These are phyloP conservation scores for Aplysina aerophoba DNA, from an alignment of 37 sponge, comb jelly and placozoan species.

Conservation along the genomic window DNA sequence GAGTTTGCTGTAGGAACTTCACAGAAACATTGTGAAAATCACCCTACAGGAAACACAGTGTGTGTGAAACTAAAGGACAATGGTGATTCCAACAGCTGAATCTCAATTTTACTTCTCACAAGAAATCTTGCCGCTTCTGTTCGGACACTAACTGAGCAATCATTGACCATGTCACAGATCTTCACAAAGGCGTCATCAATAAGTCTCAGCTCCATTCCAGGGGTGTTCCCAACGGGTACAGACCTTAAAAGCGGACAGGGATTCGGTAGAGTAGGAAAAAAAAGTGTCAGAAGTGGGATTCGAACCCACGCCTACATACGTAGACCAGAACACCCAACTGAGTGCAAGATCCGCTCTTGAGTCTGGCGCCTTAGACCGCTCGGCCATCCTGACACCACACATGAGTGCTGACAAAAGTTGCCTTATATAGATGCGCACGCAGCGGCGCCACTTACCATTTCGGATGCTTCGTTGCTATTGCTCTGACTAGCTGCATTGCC, in stretches of 20 bases:
- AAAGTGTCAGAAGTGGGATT: slow-evolving; percentile 99
- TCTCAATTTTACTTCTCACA: not conserved
- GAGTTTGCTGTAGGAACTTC: slow-evolving; percentile 79
- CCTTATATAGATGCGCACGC: not conserved
- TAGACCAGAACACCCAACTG: slow-evolving; percentile 96
- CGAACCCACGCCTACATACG: slow-evolving; percentile 99
- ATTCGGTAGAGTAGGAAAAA: slow-evolving; percentile 70
- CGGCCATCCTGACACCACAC: slow-evolving; percentile 97
- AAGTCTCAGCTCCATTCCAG: slow-evolving; percentile 45
- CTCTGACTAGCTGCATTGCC: not conserved
- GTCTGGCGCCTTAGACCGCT: slow-evolving; percentile 99
- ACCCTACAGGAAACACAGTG: slow-evolving; percentile 18
- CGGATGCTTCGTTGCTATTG: not conserved
- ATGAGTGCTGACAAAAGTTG: not conserved
- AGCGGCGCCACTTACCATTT: not conserved
- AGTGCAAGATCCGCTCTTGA: slow-evolving; percentile 87
- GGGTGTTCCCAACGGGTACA: slow-evolving; percentile 44
- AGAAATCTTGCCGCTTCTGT: slow-evolving; percentile 69
- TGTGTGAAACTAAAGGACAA: no score
- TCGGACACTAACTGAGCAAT: slow-evolving; percentile 68
- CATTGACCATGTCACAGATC: slow-evolving; percentile 84
- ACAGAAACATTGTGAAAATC: slow-evolving; percentile 50
- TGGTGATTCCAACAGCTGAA: no score
- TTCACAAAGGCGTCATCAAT: slow-evolving; percentile 86
- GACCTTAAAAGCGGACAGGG: slow-evolving; percentile 34